phyloP scores from a whole-genome alignment of 1,140 invertebrate genomes.

The Rhagoletis pomonella region DNA sequence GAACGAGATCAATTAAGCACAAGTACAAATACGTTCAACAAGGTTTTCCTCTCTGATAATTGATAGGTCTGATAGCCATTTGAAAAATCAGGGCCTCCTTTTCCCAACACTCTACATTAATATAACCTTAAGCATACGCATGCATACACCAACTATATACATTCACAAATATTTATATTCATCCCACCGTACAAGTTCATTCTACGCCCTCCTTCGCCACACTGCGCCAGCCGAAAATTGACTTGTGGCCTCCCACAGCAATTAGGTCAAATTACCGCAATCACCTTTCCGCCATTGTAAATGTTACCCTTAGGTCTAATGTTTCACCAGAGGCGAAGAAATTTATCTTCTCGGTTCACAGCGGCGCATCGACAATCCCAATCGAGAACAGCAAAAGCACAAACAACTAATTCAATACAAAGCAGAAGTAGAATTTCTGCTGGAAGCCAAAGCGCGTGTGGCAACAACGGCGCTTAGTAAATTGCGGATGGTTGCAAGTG shows the following conservation, averaged over 20 bases:
- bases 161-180: no score
- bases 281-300: conserved; percentile 48
- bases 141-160: no score
- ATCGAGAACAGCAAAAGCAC: neutral
- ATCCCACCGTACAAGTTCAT: neutral
- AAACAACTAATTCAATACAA: conserved; percentile 6
- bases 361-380: conserved; percentile 39
- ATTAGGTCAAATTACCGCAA: conserved; percentile 53
- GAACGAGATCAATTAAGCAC: no score
- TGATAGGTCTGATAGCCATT: no score
- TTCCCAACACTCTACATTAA: no score
- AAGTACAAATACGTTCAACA: no score
- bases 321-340: conserved; percentile 22
- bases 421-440: neutral
- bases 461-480: neutral
- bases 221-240: conserved; percentile 30
- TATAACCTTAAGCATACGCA: no score
- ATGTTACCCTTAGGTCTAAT: conserved; percentile 31
- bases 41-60: no score
- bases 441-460: neutral
- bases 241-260: conserved; percentile 53
- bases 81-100: no score
- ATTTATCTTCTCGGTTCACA: conserved; percentile 49
- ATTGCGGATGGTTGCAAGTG: neutral
- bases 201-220: neutral